phyloP scores from a whole-genome alignment of 2,888 invertebrate genomes.

The Ecdyonurus torrentis region DNA sequence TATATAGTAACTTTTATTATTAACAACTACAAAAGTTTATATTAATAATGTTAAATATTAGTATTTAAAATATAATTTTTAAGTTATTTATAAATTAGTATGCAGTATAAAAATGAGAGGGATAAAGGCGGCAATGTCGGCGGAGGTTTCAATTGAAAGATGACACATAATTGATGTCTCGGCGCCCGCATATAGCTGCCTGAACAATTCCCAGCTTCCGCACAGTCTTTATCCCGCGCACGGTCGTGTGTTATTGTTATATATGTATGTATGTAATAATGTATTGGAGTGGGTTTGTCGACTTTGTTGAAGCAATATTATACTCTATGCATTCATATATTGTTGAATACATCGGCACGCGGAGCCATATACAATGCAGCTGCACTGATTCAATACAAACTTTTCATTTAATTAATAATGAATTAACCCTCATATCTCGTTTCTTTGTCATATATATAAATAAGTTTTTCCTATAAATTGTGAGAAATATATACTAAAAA shows the following conservation, averaged over 20 bases:
- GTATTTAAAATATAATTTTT: not conserved
- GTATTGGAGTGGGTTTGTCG: no score
- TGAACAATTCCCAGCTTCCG: constrained; percentile 1
- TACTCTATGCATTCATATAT: no score
- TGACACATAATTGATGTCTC: constrained; percentile 2
- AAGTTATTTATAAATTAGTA: not conserved
- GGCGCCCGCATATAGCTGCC: constrained; percentile 1
- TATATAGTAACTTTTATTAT: not conserved
- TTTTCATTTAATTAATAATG: not conserved
- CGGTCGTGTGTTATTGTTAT: no score
- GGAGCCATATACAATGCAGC: not conserved
- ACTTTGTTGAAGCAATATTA: no score
- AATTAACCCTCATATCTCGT: not conserved
- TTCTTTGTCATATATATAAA: not conserved
- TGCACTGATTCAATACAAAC: not conserved
- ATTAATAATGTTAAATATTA: not conserved
- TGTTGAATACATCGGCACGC: no score
- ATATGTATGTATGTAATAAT: no score
- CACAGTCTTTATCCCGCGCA: no score
- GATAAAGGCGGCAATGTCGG: no score
- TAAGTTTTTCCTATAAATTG: not conserved
- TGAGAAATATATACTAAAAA: not conserved
- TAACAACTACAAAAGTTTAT: not conserved
- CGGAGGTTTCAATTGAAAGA: constrained; percentile 1
- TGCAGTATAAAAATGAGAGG: not conserved